A percentile compares a stretch with the other conserved stretches of the same genome.
These are phyloP conservation scores for Sitobion miscanthi DNA, from an alignment of 1,140 invertebrate genomes.

Conservation along the genomic window DNA sequence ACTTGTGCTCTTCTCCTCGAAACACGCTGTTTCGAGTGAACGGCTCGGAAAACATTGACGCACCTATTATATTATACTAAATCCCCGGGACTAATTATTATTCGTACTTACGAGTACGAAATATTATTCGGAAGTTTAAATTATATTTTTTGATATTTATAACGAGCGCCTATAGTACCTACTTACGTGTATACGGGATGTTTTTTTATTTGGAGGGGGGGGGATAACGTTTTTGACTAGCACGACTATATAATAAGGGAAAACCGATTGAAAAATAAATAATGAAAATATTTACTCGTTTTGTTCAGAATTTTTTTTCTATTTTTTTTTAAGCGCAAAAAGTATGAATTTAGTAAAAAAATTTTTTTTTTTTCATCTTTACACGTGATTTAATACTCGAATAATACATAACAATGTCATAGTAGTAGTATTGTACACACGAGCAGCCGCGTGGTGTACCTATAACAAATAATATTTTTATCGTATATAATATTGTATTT, in stretches of 20 bases:
- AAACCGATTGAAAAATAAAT: background rate
- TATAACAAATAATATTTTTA: background rate
- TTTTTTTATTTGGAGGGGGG: background rate
- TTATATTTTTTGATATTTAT: background rate
- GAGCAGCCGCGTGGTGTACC: background rate
- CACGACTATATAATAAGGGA: background rate
- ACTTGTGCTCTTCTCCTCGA: background rate
- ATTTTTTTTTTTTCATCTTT: background rate
- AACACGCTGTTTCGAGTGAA: background rate
- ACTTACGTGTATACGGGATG: background rate
- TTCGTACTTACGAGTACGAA: background rate
- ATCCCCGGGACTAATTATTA: background rate
- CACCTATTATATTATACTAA: background rate
- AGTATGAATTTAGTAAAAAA: background rate
- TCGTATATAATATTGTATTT: background rate
- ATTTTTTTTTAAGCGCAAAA: background rate
- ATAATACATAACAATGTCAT: background rate
- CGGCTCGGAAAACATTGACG: background rate
- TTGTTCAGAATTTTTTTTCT: background rate
- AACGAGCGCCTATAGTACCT: background rate
- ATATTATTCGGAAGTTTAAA: background rate
- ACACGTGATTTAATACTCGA: background rate
- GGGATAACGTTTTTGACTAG: background rate
- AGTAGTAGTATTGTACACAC: background rate
- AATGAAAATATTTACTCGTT: conserved; percentile 9